Percentiles rank a stretch among this genome's conserved stretches.
Evolutionary conservation across 2,888 invertebrate genomes (phyloP).

Genomic region (Diarsia brunnea): DNA sequence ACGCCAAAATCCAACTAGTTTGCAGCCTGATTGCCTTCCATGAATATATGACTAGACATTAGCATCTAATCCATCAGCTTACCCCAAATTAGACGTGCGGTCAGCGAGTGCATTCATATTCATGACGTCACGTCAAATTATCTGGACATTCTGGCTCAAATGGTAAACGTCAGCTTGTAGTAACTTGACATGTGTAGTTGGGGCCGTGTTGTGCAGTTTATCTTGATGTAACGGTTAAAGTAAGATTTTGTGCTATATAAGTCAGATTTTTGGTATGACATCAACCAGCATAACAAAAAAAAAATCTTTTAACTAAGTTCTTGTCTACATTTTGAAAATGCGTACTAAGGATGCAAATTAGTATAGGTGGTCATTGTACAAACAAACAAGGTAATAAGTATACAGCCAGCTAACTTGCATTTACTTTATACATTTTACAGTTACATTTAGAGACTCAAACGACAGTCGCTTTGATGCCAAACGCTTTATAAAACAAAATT

Average conservation of each 20-base stretch:
- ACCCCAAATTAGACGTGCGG: conserved; percentile 32
- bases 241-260: neutral
- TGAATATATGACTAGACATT: conserved; percentile 38
- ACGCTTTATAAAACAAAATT: too few species aligned
- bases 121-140: conserved; percentile 46
- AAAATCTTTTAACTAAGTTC: neutral
- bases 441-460: too few species aligned
- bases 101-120: conserved; percentile 50
- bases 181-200: conserved; percentile 10
- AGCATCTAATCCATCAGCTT: conserved; percentile 21
- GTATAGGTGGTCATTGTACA: neutral
- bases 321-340: neutral
- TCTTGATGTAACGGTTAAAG: conserved; percentile 12
- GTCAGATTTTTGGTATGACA: neutral
- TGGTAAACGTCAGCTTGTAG: conserved; percentile 12
- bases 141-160: conserved; percentile 4
- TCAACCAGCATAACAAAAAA: neutral
- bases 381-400: too few species aligned
- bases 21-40: conserved; percentile 31
- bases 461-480: too few species aligned
- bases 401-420: too few species aligned
- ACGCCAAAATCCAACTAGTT: conserved; percentile 14
- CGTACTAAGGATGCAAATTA: neutral
- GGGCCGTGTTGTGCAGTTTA: conserved; percentile 9
- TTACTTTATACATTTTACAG: too few species aligned